Percentiles rank a stretch among this genome's conserved stretches.
phyloP scores from a whole-genome alignment of 2,888 invertebrate genomes.

The Galeopsomyia nigrocyanea region DNA sequence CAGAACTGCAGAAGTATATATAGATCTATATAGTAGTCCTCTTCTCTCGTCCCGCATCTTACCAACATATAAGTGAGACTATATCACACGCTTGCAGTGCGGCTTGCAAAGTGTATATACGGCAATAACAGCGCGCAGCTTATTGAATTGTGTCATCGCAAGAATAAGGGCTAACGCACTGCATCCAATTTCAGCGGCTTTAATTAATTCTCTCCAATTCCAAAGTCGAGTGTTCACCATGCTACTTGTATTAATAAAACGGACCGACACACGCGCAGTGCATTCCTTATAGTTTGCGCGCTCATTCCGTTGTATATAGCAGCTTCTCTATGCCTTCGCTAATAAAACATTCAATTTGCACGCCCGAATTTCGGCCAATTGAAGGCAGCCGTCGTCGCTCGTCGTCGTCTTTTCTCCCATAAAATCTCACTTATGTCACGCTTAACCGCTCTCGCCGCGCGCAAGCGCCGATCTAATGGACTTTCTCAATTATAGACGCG shows the following conservation, averaged over 20 bases:
- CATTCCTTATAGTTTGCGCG: constrained; percentile 32
- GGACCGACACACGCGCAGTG: constrained; percentile 16
- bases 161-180: constrained; percentile 65
- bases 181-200: constrained; percentile 67
- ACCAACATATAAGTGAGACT: no score
- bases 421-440: not conserved
- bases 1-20: no score
- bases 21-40: no score
- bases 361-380: constrained; percentile 44
- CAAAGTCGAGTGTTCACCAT: not conserved
- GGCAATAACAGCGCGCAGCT: no score
- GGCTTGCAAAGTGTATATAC: no score
- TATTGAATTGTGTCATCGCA: constrained; percentile 68
- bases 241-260: constrained; percentile 40
- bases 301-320: constrained; percentile 12
- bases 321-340: not conserved
- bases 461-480: not conserved
- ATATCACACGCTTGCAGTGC: no score
- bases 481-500: not conserved
- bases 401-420: constrained; percentile 17
- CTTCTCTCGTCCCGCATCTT: no score
- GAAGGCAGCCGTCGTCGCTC: not conserved
- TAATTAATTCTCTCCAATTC: constrained; percentile 68
- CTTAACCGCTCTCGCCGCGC: not conserved
- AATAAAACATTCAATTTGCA: constrained; percentile 44